These are phyloP conservation scores for Onthophagus taurus DNA, from an alignment of 1,140 invertebrate species.

Conservation along the genomic window DNA sequence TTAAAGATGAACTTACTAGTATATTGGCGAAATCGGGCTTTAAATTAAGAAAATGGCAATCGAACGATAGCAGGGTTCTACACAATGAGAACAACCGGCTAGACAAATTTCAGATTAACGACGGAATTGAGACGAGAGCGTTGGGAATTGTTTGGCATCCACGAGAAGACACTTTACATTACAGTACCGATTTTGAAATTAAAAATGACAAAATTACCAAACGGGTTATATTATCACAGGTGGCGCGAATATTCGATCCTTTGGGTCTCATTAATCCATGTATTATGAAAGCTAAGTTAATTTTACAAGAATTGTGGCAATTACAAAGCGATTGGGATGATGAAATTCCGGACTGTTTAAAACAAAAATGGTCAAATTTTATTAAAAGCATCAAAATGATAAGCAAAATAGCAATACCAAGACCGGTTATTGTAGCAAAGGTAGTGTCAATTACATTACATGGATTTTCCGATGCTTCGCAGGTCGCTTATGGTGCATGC, in stretches of 20 bases:
- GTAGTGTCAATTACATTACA: constrained; percentile 17
- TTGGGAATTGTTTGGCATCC: constrained; percentile 7
- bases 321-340: constrained; percentile 10
- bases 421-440: constrained; percentile 9
- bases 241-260: constrained; percentile 12
- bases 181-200: neutral
- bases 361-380: constrained; percentile 1
- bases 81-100: too few relatives aligned
- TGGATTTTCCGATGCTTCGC: constrained; percentile 35
- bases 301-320: constrained; percentile 12
- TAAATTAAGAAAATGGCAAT: constrained; percentile 1
- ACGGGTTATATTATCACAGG: constrained; percentile 8
- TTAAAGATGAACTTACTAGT: constrained; percentile 17
- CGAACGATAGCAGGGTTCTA: constrained; percentile 2
- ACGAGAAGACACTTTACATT: neutral
- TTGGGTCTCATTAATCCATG: constrained; percentile 10
- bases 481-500: constrained; percentile 33
- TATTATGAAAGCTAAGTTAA: constrained; percentile 10
- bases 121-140: constrained; percentile 13
- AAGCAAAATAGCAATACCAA: neutral
- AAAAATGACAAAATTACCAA: constrained; percentile 8
- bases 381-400: neutral
- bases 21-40: constrained; percentile 5
- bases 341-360: neutral
- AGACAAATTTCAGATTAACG: too few relatives aligned